phyloP scores from a whole-genome alignment of 2,888 invertebrate genomes.

The Ormyrus labotus region DNA sequence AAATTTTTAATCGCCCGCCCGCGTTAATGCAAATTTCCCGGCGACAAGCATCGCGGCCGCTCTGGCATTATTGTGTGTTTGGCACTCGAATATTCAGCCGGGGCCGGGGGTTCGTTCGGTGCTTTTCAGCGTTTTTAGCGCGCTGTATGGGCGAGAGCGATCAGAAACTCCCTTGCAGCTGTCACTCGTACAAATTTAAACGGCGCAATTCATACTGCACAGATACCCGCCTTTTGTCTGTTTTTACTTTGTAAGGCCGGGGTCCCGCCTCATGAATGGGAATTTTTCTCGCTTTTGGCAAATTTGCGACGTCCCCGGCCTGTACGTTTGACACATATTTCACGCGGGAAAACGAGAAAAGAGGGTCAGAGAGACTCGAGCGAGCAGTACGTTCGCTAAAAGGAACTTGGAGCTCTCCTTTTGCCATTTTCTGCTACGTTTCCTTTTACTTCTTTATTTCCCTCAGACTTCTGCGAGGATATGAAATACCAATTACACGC shows the following conservation, averaged over 20 bases:
- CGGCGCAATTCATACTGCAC: slow-evolving; percentile 19
- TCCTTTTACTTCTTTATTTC: background rate
- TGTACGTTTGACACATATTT: slow-evolving; percentile 30
- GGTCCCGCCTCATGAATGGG: background rate
- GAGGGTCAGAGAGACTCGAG: slow-evolving; percentile 2
- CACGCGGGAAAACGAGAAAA: slow-evolving; percentile 13
- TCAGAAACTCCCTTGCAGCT: slow-evolving; percentile 12
- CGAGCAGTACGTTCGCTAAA: slow-evolving; percentile 18
- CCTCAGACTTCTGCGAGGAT: too few species aligned
- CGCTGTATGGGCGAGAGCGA: too few species aligned
- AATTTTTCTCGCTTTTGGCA: slow-evolving; percentile 19
- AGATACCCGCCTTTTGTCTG: slow-evolving; percentile 25
- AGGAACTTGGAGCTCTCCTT: slow-evolving; percentile 8
- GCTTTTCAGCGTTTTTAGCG: too few species aligned
- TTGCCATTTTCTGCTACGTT: slow-evolving; percentile 2
- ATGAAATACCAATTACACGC: too few species aligned
- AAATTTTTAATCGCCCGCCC: too few species aligned
- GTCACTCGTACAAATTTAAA: slow-evolving; percentile 27
- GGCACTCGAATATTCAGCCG: too few species aligned
- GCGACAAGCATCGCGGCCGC: too few species aligned
- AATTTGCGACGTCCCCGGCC: slow-evolving; percentile 23
- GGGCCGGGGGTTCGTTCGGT: too few species aligned
- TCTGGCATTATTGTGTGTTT: too few species aligned
- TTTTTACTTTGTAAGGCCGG: slow-evolving; percentile 5
- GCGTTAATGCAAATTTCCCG: too few species aligned